Percentiles rank a stretch among this genome's conserved stretches.
Conservation (phyloP, 2,113 vertebrate genomes). For the Lophura nycthemera region DNA sequence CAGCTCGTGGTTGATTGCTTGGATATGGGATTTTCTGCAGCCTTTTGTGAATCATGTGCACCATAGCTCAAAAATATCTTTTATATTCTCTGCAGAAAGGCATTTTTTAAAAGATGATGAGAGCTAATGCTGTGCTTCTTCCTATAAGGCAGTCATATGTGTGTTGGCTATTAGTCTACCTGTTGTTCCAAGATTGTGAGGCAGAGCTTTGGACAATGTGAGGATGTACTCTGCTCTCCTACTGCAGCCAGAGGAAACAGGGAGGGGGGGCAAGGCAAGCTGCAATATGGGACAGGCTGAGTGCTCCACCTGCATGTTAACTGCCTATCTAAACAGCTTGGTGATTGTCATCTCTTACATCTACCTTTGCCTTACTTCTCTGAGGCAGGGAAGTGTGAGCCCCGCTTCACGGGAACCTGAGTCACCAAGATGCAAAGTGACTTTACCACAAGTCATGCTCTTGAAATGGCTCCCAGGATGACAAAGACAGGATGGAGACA, state of each 20-base stretch:
- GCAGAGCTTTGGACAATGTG: neutral
- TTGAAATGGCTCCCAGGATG: neutral
- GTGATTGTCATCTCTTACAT: neutral
- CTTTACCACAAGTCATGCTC: neutral
- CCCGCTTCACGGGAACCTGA: neutral
- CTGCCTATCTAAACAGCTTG: neutral
- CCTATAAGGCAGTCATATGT: fast-evolving
- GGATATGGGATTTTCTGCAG: neutral
- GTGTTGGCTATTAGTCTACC: neutral
- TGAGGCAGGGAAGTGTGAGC: neutral
- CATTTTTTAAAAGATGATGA: neutral
- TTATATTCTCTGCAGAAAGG: neutral
- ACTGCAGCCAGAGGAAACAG: neutral
- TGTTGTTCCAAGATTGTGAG: fast-evolving
- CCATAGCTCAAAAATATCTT: fast-evolving
- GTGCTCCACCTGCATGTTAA: neutral
- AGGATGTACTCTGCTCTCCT: fast-evolving
- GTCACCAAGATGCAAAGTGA: neutral
- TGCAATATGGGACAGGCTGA: neutral
- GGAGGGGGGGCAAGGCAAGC: neutral
- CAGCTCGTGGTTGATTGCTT: neutral
- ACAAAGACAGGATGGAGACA: neutral
- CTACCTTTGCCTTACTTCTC: neutral
- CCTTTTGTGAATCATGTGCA: neutral
- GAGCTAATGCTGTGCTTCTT: neutral